Evolutionary conservation across 37 sponge, comb jelly and placozoan genomes (phyloP).

Genomic region (Amphimedon queenslandica): DNA sequence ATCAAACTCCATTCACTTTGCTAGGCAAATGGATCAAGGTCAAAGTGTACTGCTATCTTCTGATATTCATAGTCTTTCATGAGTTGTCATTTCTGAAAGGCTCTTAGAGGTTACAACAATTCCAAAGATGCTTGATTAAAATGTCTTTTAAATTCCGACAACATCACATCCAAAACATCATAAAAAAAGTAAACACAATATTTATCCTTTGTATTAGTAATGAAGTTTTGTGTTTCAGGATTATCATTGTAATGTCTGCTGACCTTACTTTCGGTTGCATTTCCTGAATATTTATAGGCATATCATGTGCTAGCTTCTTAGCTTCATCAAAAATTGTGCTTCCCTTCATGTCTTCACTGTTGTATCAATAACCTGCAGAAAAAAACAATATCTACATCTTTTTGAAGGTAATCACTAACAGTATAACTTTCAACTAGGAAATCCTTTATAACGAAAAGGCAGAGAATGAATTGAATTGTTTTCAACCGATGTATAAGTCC

Average conservation of each 20-base stretch:
- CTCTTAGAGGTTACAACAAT: slow-evolving; percentile 10
- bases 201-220: slow-evolving; percentile 1
- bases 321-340: slow-evolving; percentile 17
- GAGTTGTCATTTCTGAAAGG: slow-evolving; percentile 8
- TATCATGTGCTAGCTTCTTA: slow-evolving; percentile 7
- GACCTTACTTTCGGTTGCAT: neutral
- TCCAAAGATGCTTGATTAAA: slow-evolving; percentile 20
- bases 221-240: neutral
- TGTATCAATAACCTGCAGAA: slow-evolving; percentile 10
- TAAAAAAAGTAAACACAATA: slow-evolving; percentile 8
- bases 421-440: slow-evolving; percentile 6
- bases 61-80: neutral
- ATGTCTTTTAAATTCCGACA: slow-evolving; percentile 15
- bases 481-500: slow-evolving; percentile 15
- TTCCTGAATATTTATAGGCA: slow-evolving; percentile 5
- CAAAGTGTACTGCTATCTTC: neutral
- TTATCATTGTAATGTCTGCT: neutral
- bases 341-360: slow-evolving; percentile 1
- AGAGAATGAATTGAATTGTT: slow-evolving; percentile 13
- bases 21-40: slow-evolving; percentile 4
- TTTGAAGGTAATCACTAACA: slow-evolving; percentile 22
- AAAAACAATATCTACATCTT: slow-evolving; percentile 8
- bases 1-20: slow-evolving; percentile 11
- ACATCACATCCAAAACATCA: slow-evolving; percentile 18
- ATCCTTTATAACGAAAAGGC: slow-evolving; percentile 5